Conservation (phyloP, 1,140 invertebrate species). For the Colletes latitarsis region DNA sequence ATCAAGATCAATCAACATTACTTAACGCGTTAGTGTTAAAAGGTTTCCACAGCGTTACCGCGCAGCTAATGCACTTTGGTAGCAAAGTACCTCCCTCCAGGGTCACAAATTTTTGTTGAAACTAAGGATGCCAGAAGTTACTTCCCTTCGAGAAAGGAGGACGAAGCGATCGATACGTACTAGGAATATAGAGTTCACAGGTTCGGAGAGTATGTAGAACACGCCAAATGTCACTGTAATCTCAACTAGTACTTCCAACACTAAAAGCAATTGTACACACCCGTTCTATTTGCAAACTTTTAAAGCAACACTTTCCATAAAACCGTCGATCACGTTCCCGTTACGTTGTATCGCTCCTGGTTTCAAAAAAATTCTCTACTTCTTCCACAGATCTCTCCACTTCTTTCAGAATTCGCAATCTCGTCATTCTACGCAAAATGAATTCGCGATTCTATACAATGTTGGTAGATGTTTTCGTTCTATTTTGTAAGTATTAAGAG, state of each 20-base stretch:
- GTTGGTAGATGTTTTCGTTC: no score
- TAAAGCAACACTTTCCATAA: no score
- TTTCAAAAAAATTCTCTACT: no score
- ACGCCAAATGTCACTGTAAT: constrained; percentile 24
- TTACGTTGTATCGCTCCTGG: no score
- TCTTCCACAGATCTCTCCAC: no score
- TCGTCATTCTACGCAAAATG: no score
- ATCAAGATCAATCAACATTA: constrained; percentile 7
- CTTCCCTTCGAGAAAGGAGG: constrained; percentile 26
- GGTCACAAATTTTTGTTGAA: constrained; percentile 43
- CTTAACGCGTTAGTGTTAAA: constrained; percentile 24
- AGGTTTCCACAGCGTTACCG: constrained; percentile 22
- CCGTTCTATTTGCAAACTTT: no score
- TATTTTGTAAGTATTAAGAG: no score
- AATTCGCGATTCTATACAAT: no score
- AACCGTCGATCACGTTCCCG: no score
- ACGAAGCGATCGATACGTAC: constrained; percentile 36
- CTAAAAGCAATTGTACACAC: no score
- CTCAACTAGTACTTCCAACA: background rate
- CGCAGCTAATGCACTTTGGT: constrained; percentile 34
- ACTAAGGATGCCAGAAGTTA: constrained; percentile 26
- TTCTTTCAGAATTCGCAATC: no score
- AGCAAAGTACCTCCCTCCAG: constrained; percentile 3
- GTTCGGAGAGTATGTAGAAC: background rate
- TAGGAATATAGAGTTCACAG: background rate